Base-by-base conservation (phyloP, 2,888 invertebrate species). In the Beris chalybata region DNA sequence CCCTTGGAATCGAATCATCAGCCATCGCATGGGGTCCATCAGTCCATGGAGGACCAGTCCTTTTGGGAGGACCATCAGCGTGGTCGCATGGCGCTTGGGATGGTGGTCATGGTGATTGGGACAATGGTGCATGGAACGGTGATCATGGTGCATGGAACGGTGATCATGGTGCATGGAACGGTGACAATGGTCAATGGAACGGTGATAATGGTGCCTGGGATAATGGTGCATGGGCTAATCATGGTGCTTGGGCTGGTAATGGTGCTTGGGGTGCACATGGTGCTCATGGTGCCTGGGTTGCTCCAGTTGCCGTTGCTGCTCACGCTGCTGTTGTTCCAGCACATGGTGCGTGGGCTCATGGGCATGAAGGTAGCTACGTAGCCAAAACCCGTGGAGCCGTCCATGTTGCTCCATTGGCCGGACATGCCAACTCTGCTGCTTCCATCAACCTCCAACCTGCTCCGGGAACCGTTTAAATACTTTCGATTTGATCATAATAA, bases 371-470 rank as follows among this genome's bases (percentile, higher is more conserved):
- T 68, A 80, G 80, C 72, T 81, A 81, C 68, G 80, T 81, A 52
- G 81, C 81, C 61, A 81, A 81, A 47, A 82, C 77, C 56, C 77
- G 79, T 69, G 82, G 82, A 64, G 76, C 82, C 32, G 70, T 80
- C 5, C 82, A 82, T 70, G 75, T 78, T 45, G 81, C 81, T 61
- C 80, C 81, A 13, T 74, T 81, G 53, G 80, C 81, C 38, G 78
- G 80, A 73, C 82, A 82, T 70, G 53, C 54, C n/a, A 56, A 64
- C 31, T 69, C 69, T 31, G 69, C 66, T 32, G 55, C 68, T 55
- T 63, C 67, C 22, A 75, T 82, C 69, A 82, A 82, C 74, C 76
- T 80, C 15, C 79, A 78, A 64, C 81, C 82, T 65, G 81, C 82
- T 47, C 80, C 82, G 70, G 81, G 82, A 74, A 81, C 82, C 53